Percentiles rank a stretch among this genome's conserved stretches.
These are phyloP conservation scores for Melipona quadrifasciata DNA, from an alignment of 1,140 invertebrate species.

Conservation along the genomic window DNA sequence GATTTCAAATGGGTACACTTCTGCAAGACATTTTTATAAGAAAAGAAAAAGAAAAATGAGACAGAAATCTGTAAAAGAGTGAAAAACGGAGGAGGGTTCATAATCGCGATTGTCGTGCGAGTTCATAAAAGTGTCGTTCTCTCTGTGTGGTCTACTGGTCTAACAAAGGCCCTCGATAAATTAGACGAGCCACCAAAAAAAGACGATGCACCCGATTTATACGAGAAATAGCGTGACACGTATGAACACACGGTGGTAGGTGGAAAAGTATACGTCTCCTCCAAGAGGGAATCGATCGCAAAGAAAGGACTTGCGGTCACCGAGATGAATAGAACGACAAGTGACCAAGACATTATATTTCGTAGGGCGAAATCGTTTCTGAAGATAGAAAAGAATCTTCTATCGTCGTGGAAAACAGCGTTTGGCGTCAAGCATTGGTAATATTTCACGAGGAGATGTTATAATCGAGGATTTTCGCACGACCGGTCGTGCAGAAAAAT, in stretches of 20 bases:
- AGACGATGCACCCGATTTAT: conserved; percentile 55
- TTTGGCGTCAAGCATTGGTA: conserved; percentile 34
- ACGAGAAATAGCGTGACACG: conserved; percentile 69
- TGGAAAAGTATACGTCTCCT: conserved; percentile 58
- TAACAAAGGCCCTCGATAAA: conserved; percentile 75
- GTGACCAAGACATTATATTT: conserved; percentile 68
- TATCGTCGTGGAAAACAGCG: background rate
- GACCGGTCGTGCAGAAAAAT: background rate
- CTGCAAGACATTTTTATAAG: too few relatives aligned
- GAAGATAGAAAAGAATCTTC: conserved; percentile 24
- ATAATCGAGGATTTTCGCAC: background rate
- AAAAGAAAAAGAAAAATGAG: conserved; percentile 4
- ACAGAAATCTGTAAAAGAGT: background rate
- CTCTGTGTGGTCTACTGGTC: conserved; percentile 70
- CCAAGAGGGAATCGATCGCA: conserved; percentile 26
- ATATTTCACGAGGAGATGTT: conserved; percentile 38
- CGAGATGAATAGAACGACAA: conserved; percentile 69
- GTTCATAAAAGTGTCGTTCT: conserved; percentile 70
- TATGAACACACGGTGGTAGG: conserved; percentile 67
- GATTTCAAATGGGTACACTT: too few relatives aligned
- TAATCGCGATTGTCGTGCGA: conserved; percentile 70
- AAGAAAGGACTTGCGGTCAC: conserved; percentile 66
- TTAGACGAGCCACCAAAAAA: conserved; percentile 56
- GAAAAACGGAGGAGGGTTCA: conserved; percentile 30
- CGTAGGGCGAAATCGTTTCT: conserved; percentile 41